Conservation (phyloP, 2,888 invertebrate species). For the Melieria picta region DNA sequence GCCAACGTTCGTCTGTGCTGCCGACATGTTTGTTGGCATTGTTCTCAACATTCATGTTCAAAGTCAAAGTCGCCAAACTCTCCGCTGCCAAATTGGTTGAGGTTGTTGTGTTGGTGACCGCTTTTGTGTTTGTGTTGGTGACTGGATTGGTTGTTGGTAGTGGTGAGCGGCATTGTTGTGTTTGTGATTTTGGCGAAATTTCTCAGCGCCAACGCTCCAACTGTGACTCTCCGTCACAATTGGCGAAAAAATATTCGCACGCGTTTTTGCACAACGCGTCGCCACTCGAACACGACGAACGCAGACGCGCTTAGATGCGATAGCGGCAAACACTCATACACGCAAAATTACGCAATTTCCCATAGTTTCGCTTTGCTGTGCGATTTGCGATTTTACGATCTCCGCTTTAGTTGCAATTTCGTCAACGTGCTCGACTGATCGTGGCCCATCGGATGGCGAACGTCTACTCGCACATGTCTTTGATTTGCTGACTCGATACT, state of each 20-base stretch:
- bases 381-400: constrained; percentile 40
- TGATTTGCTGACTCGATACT: neutral
- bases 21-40: constrained; percentile 39
- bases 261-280: too few species aligned
- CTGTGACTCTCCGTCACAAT: too few species aligned
- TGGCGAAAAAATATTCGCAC: too few species aligned
- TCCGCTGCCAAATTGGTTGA: neutral
- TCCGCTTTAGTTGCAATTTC: constrained; percentile 45
- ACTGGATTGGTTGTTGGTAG: too few species aligned
- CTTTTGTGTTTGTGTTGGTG: too few species aligned
- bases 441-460: neutral
- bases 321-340: neutral
- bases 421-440: constrained; percentile 40
- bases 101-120: too few species aligned
- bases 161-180: too few species aligned
- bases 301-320: too few species aligned
- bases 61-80: too few species aligned
- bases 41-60: neutral
- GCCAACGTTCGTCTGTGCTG: neutral
- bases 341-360: constrained; percentile 37
- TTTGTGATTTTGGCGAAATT: too few species aligned
- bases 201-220: too few species aligned
- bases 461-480: neutral
- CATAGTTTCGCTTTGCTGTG: constrained; percentile 25
- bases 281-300: too few species aligned